Percentiles rank a stretch among this genome's conserved stretches.
These are phyloP conservation scores for Macrotis lagotis DNA, from an alignment of 2,113 vertebrate genomes.

Conservation along the genomic window DNA sequence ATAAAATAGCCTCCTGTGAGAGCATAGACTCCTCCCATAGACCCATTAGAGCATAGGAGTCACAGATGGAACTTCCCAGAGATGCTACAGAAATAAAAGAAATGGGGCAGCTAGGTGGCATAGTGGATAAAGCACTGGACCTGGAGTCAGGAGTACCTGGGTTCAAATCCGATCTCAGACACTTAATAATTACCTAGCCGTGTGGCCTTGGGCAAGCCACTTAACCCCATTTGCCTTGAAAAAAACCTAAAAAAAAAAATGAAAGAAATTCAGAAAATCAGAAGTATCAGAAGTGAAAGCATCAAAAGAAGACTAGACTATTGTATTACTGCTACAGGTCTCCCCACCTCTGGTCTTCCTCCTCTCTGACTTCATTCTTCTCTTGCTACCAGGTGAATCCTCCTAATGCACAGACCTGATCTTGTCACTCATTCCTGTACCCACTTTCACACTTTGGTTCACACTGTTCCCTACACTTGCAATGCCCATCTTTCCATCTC, in stretches of 20 bases:
- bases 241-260: no score
- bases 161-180: no score
- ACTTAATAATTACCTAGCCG: no score
- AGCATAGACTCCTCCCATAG: constrained; percentile 94
- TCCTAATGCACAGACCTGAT: not conserved
- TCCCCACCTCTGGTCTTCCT: not conserved
- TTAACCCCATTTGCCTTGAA: no score
- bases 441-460: not conserved
- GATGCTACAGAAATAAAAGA: constrained; percentile 85
- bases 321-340: not conserved
- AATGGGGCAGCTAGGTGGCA: no score
- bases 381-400: no score
- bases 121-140: no score
- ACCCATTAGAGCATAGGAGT: constrained; percentile 90
- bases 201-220: no score
- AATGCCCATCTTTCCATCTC: not conserved
- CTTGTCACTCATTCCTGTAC: not conserved
- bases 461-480: not conserved
- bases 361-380: not conserved
- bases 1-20: constrained; percentile 94
- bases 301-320: not conserved
- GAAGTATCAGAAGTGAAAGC: not conserved
- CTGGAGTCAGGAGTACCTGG: no score
- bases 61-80: constrained; percentile 93
- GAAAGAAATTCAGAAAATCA: constrained; percentile 37